phyloP scores from a whole-genome alignment of 2,888 invertebrate genomes.

The Belgica antarctica region DNA sequence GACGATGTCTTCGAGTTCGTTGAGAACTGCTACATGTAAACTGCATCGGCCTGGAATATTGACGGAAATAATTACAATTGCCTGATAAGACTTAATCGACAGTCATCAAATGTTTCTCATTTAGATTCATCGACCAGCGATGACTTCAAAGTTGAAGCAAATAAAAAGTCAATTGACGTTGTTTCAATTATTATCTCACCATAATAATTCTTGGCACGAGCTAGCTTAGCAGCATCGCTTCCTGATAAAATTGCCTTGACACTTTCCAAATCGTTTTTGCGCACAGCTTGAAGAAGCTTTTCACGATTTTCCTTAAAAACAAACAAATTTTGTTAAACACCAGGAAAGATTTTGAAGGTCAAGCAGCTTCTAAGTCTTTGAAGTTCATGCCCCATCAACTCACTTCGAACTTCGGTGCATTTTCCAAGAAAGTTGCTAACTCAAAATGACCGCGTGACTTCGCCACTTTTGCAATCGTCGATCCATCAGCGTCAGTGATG shows the following conservation, averaged over 20 bases:
- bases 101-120: too few species aligned
- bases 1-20: constrained; percentile 78
- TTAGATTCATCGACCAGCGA: neutral
- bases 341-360: neutral
- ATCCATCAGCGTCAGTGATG: constrained; percentile 69
- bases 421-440: constrained; percentile 68
- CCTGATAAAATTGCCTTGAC: constrained; percentile 59
- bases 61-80: too few species aligned
- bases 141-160: neutral
- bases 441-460: constrained; percentile 66
- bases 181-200: constrained; percentile 49
- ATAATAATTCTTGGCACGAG: constrained; percentile 54
- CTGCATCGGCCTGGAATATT: constrained; percentile 66
- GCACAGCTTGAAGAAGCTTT: constrained; percentile 70
- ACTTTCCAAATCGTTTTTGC: constrained; percentile 62
- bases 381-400: too few species aligned
- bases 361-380: too few species aligned
- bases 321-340: neutral
- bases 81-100: too few species aligned
- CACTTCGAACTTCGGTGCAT: constrained; percentile 75
- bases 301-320: constrained; percentile 69
- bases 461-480: constrained; percentile 68
- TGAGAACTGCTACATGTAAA: constrained; percentile 82
- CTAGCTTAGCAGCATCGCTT: constrained; percentile 51
- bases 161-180: neutral